Percentiles rank a stretch among this genome's conserved stretches.
phyloP scores from a whole-genome alignment of 2,888 invertebrate genomes.

The Exephanes ischioxanthus region DNA sequence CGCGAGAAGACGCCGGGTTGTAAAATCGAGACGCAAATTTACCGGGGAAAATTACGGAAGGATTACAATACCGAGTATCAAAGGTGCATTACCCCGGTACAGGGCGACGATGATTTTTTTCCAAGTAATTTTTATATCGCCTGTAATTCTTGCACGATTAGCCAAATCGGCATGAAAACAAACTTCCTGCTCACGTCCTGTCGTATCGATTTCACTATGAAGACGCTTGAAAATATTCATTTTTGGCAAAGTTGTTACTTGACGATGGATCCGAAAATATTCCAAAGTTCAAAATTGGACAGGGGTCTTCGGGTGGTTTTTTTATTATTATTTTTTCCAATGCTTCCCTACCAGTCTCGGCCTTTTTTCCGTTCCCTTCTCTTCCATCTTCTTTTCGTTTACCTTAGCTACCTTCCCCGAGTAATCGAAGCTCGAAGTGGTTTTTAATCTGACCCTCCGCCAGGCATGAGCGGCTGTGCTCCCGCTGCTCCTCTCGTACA shows the following conservation, averaged over 20 bases:
- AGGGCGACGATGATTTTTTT: slow-evolving; percentile 8
- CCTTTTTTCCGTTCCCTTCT: slow-evolving; percentile 14
- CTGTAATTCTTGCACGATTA: too few relatives aligned
- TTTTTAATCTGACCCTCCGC: slow-evolving; percentile 65
- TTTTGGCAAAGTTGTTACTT: not conserved
- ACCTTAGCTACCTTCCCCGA: slow-evolving; percentile 53
- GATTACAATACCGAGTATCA: slow-evolving; percentile 4
- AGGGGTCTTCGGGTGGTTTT: not conserved
- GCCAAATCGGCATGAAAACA: not conserved
- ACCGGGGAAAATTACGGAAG: slow-evolving; percentile 44
- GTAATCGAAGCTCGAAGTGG: slow-evolving; percentile 69
- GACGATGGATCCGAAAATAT: not conserved
- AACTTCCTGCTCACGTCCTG: not conserved
- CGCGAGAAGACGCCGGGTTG: slow-evolving; percentile 44
- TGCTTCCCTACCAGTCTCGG: slow-evolving; percentile 36
- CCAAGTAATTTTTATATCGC: not conserved
- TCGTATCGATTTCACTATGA: not conserved
- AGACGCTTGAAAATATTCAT: not conserved
- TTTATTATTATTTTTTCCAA: not conserved
- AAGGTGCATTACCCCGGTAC: not conserved
- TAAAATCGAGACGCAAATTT: slow-evolving; percentile 62
- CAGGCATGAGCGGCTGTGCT: slow-evolving; percentile 28
- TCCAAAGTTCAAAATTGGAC: not conserved
- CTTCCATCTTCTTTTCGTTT: slow-evolving; percentile 45
- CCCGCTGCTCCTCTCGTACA: slow-evolving; percentile 45